Conservation (phyloP, 2,888 invertebrate species). For the Oxyscelio sp. region DNA sequence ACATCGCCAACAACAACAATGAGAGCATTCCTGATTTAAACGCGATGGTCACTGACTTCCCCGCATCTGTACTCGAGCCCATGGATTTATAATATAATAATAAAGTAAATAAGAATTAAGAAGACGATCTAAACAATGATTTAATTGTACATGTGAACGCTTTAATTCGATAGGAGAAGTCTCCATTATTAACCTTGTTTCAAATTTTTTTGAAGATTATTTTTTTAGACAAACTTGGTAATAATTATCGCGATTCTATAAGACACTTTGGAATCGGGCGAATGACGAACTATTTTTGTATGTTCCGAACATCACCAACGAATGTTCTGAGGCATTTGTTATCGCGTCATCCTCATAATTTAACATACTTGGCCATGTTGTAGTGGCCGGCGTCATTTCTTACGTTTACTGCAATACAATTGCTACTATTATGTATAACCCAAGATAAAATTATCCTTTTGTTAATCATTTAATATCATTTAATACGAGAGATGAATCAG, state of each 20-base stretch:
- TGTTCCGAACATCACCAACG: not conserved
- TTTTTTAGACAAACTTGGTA: not conserved
- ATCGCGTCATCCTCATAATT: not conserved
- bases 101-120: not conserved
- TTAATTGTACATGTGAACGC: not conserved
- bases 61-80: slow-evolving; percentile 80
- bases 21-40: slow-evolving; percentile 84
- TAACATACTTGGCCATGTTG: slow-evolving; percentile 44
- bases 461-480: not conserved
- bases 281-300: slow-evolving; percentile 31
- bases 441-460: not conserved
- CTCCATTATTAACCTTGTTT: not conserved
- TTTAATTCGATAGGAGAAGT: not conserved
- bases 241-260: not conserved
- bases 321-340: slow-evolving; percentile 22
- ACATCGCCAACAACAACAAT: slow-evolving; percentile 76
- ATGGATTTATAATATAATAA: slow-evolving; percentile 84
- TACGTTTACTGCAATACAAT: slow-evolving; percentile 29
- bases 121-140: not conserved
- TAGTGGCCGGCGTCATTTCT: slow-evolving; percentile 34
- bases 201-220: not conserved
- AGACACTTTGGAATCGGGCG: not conserved
- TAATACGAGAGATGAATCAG: not conserved
- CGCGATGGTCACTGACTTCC: slow-evolving; percentile 75
- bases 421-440: slow-evolving; percentile 4